Conservation (phyloP, 2,113 vertebrate genomes). For the Neomonachus schauinslandi region DNA sequence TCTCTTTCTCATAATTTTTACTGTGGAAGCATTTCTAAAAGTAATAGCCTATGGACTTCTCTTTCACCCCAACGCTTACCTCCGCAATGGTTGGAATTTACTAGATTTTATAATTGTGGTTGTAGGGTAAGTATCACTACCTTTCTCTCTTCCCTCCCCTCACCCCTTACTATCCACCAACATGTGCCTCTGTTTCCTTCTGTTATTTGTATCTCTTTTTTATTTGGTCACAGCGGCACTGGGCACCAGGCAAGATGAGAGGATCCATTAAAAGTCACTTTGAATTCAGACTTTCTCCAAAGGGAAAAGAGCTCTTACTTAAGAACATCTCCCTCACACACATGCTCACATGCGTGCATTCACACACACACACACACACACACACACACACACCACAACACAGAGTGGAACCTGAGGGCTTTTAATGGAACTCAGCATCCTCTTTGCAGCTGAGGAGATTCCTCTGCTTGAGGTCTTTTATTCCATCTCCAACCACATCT, state of each 20-base stretch:
- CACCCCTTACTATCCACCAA: not conserved
- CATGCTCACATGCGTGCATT: accelerated
- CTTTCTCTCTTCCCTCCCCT: not conserved
- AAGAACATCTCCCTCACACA: not conserved
- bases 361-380: accelerated
- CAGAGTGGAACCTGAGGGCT: not conserved
- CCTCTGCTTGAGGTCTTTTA: not conserved
- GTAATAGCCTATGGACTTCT: slow-evolving; percentile 99
- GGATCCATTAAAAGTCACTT: not conserved
- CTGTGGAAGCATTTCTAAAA: slow-evolving; percentile 99
- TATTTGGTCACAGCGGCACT: not conserved
- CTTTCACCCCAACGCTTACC: slow-evolving; percentile 99
- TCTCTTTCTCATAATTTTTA: slow-evolving; percentile 99
- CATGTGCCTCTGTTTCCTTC: not conserved
- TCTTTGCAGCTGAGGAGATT: not conserved
- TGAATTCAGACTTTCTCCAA: slow-evolving; percentile 13
- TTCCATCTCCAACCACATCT: not conserved
- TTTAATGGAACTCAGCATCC: not conserved
- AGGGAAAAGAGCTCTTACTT: not conserved
- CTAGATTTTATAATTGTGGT: slow-evolving; percentile 99
- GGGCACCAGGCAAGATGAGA: slow-evolving; percentile 22
- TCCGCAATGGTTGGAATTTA: slow-evolving; percentile 99
- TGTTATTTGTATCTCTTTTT: not conserved
- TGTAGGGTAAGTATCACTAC: slow-evolving; percentile 93
- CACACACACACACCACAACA: accelerated